Conservation (phyloP, 2,888 invertebrate genomes). For the Campopleginae sp. region DNA sequence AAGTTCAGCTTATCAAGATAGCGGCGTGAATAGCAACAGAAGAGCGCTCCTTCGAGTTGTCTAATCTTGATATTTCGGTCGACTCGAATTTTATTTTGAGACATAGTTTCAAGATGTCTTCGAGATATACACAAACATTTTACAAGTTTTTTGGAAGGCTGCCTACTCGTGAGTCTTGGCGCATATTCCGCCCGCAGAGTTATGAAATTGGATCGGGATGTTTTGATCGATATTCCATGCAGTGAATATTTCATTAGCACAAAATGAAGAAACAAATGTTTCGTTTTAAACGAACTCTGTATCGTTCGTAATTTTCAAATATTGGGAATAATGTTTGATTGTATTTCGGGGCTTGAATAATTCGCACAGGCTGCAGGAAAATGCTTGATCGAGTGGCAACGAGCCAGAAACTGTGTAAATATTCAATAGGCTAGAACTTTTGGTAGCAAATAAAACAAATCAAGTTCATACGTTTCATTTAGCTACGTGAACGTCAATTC, state of each 20-base stretch:
- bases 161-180: neutral
- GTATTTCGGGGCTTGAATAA: neutral
- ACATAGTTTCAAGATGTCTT: neutral
- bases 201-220: neutral
- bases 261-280: neutral
- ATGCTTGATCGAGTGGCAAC: neutral
- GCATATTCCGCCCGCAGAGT: neutral
- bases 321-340: neutral
- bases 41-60: neutral
- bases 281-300: neutral
- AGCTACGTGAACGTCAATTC: neutral
- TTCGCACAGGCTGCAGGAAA: neutral
- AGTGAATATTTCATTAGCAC: too few relatives aligned
- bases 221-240: neutral
- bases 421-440: neutral
- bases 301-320: neutral
- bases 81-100: neutral
- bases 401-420: neutral
- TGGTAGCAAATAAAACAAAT: neutral
- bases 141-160: neutral
- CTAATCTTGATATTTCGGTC: neutral
- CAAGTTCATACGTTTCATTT: neutral
- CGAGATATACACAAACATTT: neutral
- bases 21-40: neutral
- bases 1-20: neutral